Evolutionary conservation across 2,113 vertebrate genomes (phyloP), one percentile per base, ranked within the genome.

Genomic region (Crotalus horridus): DNA sequence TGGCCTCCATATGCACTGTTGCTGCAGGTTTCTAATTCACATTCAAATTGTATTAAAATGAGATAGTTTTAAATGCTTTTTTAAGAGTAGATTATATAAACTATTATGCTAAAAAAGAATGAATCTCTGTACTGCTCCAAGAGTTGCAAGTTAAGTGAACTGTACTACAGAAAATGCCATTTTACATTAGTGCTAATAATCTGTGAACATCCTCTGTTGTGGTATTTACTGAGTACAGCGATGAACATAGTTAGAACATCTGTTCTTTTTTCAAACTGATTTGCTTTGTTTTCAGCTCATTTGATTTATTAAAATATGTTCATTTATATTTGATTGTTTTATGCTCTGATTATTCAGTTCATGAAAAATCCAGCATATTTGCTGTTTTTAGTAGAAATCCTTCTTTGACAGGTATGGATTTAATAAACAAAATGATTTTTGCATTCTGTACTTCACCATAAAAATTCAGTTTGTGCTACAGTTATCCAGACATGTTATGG

Each of bases 281-380:
- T 90, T 93, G 87, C 55, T 90, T 61, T 86, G 59, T 93, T 93
- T 93, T 90, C 88, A 93, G 53, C 55, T 20, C 74, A 90, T 81
- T 86, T 90, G 74, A 89, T 86, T 93, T 90, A 93, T 86, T 93
- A 61, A 89, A 29, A 24, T 88, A 33, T 61, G 88, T 58, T 85
- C 89, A 81, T 86, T 93, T 89, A 64, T 89, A 59, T 89, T 89
- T 85, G 64, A 55, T 59, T 90, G 43, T 53, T 93, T 93, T 55
- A 93, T 89, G 88, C 69, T 89, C 92, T 89, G 92, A 93, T 93
- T 89, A 89, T 89, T 46, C 10, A 85, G 26, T 8, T 33, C 55
- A 89, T 81, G 17, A 89, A 20, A 20, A 89, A 92, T 20, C 29
- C 6, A 11, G 46, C 6, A 61, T 59, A n/a, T 56, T 90, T 56